A percentile compares a stretch with the other conserved stretches of the same genome.
These are phyloP conservation scores for Prunella fulvescens DNA, from an alignment of 2,113 vertebrate species.

Conservation along the genomic window DNA sequence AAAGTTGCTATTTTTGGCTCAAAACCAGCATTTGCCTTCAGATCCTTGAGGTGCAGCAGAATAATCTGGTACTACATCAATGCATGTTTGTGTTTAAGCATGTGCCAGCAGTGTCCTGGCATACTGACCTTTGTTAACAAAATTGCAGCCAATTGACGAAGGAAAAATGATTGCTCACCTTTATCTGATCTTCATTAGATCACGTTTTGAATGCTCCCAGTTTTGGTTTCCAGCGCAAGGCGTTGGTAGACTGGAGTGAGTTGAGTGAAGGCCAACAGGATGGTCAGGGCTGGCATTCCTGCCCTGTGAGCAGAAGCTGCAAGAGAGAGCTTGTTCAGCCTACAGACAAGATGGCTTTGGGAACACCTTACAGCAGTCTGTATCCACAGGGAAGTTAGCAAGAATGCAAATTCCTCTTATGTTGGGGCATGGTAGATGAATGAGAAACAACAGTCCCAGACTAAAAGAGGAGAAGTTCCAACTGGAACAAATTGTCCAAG, in stretches of 20 bases:
- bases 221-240: neutral
- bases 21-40: neutral
- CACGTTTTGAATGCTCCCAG: neutral
- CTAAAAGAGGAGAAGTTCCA: neutral
- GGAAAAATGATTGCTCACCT: neutral
- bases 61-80: neutral
- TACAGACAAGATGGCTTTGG: neutral
- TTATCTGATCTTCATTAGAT: neutral
- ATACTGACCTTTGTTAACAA: neutral
- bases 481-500: neutral
- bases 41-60: neutral
- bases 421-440: neutral
- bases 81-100: neutral
- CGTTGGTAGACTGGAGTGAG: neutral
- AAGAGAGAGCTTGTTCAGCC: neutral
- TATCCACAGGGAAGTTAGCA: neutral
- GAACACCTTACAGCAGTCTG: neutral
- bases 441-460: neutral
- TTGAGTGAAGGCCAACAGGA: neutral
- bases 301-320: neutral
- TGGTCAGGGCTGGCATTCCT: neutral
- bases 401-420: neutral
- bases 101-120: neutral
- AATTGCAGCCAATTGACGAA: neutral
- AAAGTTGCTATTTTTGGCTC: neutral